A percentile compares a stretch with the other conserved stretches of the same genome.
These are phyloP conservation scores for Poeciliopsis infans DNA, from an alignment of 2,797 vertebrate genomes.

Conservation along the genomic window DNA sequence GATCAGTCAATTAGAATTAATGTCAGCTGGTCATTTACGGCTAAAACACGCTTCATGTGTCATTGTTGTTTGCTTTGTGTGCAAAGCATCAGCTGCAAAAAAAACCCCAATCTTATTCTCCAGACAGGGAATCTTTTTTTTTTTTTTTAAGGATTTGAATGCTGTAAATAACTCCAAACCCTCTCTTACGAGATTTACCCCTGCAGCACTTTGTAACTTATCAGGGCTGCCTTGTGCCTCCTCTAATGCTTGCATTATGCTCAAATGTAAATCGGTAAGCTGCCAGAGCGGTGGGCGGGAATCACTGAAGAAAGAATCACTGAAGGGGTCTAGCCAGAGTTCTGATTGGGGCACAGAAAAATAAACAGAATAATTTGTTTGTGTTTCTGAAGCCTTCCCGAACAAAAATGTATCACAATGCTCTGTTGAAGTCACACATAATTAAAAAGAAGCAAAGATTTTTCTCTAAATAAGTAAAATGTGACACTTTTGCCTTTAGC, in stretches of 20 bases:
- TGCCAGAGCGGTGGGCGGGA: constrained; percentile 85
- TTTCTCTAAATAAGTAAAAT: constrained; percentile 36
- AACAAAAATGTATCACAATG: constrained; percentile 67
- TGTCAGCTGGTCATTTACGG: constrained; percentile 81
- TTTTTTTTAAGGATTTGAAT: constrained; percentile 83
- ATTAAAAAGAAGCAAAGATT: constrained; percentile 39
- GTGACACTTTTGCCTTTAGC: constrained; percentile 1
- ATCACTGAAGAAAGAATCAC: constrained; percentile 81
- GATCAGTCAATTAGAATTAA: constrained; percentile 82
- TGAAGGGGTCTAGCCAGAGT: constrained; percentile 81
- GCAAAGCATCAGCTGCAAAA: constrained; percentile 77
- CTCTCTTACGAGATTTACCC: constrained; percentile 87
- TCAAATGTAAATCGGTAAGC: constrained; percentile 87
- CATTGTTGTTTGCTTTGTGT: constrained; percentile 83
- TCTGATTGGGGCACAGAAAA: constrained; percentile 77
- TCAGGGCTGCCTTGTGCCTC: constrained; percentile 86
- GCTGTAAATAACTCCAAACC: constrained; percentile 88
- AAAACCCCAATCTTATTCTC: constrained; percentile 77
- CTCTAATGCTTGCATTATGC: constrained; percentile 86
- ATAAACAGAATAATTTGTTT: constrained; percentile 72
- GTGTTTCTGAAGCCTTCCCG: constrained; percentile 59
- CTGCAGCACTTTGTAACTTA: constrained; percentile 87
- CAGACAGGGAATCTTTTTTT: constrained; percentile 75
- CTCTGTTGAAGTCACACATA: constrained; percentile 59
- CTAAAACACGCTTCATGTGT: constrained; percentile 72